Evolutionary conservation across 64 coral and sea anemone species (phyloP).

Genomic region (Platygyra sinensis): DNA sequence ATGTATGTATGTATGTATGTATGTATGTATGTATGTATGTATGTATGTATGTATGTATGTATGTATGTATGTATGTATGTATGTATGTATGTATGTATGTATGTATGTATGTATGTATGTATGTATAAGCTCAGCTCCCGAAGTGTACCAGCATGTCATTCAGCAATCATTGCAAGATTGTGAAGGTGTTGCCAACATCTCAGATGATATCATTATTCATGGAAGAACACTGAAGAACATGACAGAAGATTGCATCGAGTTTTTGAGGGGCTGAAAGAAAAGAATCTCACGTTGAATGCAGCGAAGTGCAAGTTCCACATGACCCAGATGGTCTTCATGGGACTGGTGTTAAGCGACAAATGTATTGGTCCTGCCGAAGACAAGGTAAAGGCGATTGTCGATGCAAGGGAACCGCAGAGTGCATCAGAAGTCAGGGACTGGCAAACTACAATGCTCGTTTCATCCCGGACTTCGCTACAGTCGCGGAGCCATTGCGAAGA

Average conservation of each 20-base stretch:
- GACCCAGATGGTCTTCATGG: slow-evolving; percentile 29
- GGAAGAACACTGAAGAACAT: neutral
- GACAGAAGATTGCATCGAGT: slow-evolving; percentile 8
- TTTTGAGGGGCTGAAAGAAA: slow-evolving; percentile 27
- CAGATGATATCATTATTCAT: too few relatives aligned
- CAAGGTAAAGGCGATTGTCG: neutral
- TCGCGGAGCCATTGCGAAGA: neutral
- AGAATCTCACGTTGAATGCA: slow-evolving; percentile 33
- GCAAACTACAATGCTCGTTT: slow-evolving; percentile 47
- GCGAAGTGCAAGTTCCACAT: slow-evolving; percentile 26
- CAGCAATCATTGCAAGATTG: too few relatives aligned
- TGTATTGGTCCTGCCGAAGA: slow-evolving; percentile 34
- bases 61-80: too few relatives aligned
- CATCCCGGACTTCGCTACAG: slow-evolving; percentile 35
- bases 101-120: too few relatives aligned
- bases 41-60: too few relatives aligned
- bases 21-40: too few relatives aligned
- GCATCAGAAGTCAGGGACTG: slow-evolving; percentile 27
- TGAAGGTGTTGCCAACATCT: too few relatives aligned
- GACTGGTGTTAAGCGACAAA: neutral
- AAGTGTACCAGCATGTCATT: too few relatives aligned
- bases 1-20: too few relatives aligned
- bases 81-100: too few relatives aligned
- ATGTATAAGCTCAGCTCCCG: too few relatives aligned
- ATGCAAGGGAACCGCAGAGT: slow-evolving; percentile 37